phyloP scores from a whole-genome alignment of 2,888 invertebrate species.

The Leptopterna dolabrata region DNA sequence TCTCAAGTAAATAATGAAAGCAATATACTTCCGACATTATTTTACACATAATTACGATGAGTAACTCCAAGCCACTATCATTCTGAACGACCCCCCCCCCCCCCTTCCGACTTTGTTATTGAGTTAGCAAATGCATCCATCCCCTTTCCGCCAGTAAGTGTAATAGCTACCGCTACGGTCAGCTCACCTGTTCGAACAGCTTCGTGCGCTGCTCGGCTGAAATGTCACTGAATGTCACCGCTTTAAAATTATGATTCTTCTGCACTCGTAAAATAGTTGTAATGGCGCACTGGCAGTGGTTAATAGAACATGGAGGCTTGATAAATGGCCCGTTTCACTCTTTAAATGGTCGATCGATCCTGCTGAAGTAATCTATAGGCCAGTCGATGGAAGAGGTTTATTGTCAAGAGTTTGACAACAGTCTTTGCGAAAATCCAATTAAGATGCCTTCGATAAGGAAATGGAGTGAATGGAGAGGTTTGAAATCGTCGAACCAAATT shows the following conservation, averaged over 20 bases:
- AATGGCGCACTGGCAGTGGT: constrained; percentile 10
- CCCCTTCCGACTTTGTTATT: too few species aligned
- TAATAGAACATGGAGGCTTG: constrained; percentile 22
- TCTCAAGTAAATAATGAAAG: too few species aligned
- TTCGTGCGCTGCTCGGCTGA: background rate
- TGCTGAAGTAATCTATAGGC: background rate
- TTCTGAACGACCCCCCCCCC: too few species aligned
- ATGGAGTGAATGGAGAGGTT: background rate
- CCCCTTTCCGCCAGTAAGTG: too few species aligned
- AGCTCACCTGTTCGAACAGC: background rate
- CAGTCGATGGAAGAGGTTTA: background rate
- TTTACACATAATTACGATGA: too few species aligned
- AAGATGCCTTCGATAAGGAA: background rate
- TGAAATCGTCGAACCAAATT: background rate
- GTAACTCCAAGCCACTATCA: too few species aligned
- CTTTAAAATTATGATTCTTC: constrained; percentile 1
- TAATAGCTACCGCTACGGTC: background rate
- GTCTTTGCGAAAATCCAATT: constrained; percentile 10
- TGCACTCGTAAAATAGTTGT: constrained; percentile 23
- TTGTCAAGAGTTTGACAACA: background rate
- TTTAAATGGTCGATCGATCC: background rate
- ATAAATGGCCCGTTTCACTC: background rate
- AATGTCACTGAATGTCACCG: background rate
- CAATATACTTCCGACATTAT: too few species aligned
- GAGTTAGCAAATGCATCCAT: too few species aligned